A percentile compares a stretch with the other conserved stretches of the same genome.
Conservation (phyloP, 2,888 invertebrate species). For the Prenolepis imparis region DNA sequence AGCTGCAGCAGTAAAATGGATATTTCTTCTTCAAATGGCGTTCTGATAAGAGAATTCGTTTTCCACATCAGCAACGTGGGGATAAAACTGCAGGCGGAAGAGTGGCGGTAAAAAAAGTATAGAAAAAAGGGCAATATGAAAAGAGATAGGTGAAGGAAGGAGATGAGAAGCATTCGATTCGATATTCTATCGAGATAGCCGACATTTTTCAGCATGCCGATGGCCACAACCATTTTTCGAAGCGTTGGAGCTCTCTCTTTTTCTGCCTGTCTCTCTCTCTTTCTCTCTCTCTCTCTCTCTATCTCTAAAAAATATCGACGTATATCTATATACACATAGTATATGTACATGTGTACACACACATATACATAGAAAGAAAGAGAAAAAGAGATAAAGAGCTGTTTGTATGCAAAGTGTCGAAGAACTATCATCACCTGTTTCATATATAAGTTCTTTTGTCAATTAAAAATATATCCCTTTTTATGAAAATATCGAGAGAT, state of each 20-base stretch:
- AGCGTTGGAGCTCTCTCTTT: constrained; percentile 8
- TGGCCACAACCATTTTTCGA: constrained; percentile 65
- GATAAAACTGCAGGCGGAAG: constrained; percentile 43
- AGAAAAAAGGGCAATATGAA: constrained; percentile 46
- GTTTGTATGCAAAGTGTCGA: constrained; percentile 7
- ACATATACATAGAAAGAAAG: not conserved
- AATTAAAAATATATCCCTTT: constrained; percentile 8
- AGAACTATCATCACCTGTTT: constrained; percentile 9
- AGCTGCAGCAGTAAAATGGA: constrained; percentile 38
- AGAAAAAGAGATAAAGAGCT: not conserved
- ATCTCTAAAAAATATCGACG: not conserved
- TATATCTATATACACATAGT: constrained; percentile 12
- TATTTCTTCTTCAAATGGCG: constrained; percentile 46
- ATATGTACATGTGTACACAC: not conserved
- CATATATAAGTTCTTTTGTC: constrained; percentile 20
- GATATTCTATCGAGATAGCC: constrained; percentile 71
- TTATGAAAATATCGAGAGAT: not conserved
- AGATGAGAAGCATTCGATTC: constrained; percentile 60
- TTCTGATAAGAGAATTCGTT: constrained; percentile 64
- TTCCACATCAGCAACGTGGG: constrained; percentile 50
- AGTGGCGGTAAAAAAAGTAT: constrained; percentile 8
- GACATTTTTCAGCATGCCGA: constrained; percentile 66
- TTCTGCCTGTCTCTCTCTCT: not conserved
- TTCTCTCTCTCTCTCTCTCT: not conserved
- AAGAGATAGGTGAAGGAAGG: not conserved